Conservation (phyloP, 2,888 invertebrate genomes). For the Baccha elongata region DNA sequence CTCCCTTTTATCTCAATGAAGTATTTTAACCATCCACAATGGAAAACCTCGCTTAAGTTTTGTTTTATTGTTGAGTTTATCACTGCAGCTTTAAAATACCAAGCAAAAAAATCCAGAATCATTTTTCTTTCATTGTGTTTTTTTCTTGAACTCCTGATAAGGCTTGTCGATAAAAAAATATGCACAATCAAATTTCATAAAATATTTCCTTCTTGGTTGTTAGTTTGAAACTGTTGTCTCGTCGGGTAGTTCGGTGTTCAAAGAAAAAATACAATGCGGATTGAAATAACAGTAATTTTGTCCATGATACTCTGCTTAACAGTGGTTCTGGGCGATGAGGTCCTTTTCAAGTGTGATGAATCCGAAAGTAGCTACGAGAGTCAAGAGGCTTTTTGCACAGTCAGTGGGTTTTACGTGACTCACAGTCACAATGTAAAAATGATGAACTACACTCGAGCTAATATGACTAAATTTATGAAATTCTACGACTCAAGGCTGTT, state of each 20-base stretch:
- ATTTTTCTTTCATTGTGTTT: not conserved
- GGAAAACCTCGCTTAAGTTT: conserved; percentile 5
- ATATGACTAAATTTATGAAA: conserved; percentile 81
- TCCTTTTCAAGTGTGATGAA: conserved; percentile 81
- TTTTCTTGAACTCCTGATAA: not conserved
- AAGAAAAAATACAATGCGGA: conserved; percentile 22
- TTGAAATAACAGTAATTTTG: conserved; percentile 29
- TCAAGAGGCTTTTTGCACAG: conserved; percentile 79
- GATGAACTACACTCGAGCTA: conserved; percentile 77
- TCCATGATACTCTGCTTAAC: conserved; percentile 27
- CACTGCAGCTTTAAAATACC: not conserved
- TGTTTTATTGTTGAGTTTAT: too few species aligned
- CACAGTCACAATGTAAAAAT: conserved; percentile 81
- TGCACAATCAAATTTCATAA: not conserved
- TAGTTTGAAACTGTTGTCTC: conserved; percentile 39
- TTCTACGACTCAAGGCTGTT: conserved; percentile 81
- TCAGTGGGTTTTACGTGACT: conserved; percentile 80
- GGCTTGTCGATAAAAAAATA: not conserved
- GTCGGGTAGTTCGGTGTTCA: conserved; percentile 39
- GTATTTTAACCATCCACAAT: conserved; percentile 32
- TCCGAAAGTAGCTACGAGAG: conserved; percentile 79
- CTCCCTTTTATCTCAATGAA: not conserved
- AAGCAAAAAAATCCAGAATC: not conserved
- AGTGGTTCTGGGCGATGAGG: conserved; percentile 76
- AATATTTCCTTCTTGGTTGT: conserved; percentile 26